Evolutionary conservation across 1,140 invertebrate species (phyloP).

Genomic region (Bombus terrestris): DNA sequence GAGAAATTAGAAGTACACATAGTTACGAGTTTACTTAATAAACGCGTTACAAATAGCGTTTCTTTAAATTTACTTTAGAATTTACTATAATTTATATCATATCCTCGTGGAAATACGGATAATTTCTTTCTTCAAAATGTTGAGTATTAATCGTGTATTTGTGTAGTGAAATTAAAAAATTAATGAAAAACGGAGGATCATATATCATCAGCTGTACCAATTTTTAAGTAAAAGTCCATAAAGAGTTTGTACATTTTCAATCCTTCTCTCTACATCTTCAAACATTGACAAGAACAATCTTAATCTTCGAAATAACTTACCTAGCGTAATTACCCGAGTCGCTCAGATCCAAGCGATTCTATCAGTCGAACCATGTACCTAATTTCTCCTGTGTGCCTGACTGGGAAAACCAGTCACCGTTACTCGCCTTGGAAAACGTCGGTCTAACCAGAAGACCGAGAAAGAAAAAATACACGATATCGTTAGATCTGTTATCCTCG

Average conservation of each 20-base stretch:
- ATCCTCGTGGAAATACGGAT: too few species aligned
- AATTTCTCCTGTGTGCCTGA: background rate
- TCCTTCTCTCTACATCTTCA: background rate
- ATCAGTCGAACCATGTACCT: background rate
- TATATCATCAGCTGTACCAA: background rate
- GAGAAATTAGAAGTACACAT: too few species aligned
- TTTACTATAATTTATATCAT: too few species aligned
- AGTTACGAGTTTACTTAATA: too few species aligned
- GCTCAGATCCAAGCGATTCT: background rate
- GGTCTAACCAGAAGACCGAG: background rate
- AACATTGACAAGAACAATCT: background rate
- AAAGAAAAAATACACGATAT: background rate
- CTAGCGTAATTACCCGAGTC: background rate
- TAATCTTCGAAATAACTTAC: background rate
- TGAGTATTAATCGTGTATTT: too few species aligned
- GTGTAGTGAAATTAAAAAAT: too few species aligned
- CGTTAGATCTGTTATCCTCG: background rate
- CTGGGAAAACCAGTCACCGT: conserved; percentile 3
- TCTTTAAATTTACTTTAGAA: too few species aligned
- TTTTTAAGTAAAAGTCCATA: background rate
- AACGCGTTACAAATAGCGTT: too few species aligned
- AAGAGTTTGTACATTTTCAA: background rate
- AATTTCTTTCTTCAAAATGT: too few species aligned
- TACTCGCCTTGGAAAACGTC: background rate
- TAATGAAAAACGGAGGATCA: too few species aligned